Percentiles rank a stretch among this genome's conserved stretches.
phyloP scores from a whole-genome alignment of 1,140 invertebrate species.

The Aphidius gifuensis region DNA sequence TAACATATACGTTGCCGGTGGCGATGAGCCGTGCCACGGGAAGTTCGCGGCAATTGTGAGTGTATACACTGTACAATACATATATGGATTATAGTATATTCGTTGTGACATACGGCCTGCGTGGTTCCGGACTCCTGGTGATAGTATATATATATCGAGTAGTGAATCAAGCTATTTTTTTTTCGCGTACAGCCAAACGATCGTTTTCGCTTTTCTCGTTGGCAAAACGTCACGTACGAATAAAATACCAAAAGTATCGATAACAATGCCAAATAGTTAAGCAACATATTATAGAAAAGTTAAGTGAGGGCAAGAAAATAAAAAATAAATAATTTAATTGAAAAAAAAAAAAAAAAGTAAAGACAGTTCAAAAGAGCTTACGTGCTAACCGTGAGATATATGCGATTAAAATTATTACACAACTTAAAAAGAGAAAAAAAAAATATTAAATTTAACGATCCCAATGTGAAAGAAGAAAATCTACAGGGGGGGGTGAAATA shows the following conservation, averaged over 20 bases:
- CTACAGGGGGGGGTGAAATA: neutral
- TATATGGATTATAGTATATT: neutral
- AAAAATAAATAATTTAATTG: neutral
- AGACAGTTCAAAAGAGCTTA: neutral
- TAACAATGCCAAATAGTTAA: conserved; percentile 28
- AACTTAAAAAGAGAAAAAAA: conserved; percentile 9
- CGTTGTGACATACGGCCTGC: conserved; percentile 12
- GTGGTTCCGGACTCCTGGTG: conserved; percentile 3
- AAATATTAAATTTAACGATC: conserved; percentile 17
- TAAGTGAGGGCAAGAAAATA: neutral
- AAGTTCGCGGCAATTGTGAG: neutral
- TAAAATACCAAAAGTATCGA: conserved; percentile 29
- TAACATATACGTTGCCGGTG: conserved; percentile 16
- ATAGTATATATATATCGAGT: neutral
- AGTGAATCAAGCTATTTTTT: neutral
- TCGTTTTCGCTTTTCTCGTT: conserved; percentile 14
- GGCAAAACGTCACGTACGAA: conserved; percentile 18
- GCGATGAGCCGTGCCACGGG: conserved; percentile 14
- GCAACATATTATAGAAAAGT: neutral
- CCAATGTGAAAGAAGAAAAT: conserved; percentile 17
- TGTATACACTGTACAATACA: conserved; percentile 1
- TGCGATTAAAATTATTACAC: neutral
- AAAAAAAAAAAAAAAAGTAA: neutral
- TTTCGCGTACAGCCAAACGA: neutral
- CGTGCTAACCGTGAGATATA: conserved; percentile 2